phyloP scores from a whole-genome alignment of 2,888 invertebrate genomes.

The Pollenia angustigena region DNA sequence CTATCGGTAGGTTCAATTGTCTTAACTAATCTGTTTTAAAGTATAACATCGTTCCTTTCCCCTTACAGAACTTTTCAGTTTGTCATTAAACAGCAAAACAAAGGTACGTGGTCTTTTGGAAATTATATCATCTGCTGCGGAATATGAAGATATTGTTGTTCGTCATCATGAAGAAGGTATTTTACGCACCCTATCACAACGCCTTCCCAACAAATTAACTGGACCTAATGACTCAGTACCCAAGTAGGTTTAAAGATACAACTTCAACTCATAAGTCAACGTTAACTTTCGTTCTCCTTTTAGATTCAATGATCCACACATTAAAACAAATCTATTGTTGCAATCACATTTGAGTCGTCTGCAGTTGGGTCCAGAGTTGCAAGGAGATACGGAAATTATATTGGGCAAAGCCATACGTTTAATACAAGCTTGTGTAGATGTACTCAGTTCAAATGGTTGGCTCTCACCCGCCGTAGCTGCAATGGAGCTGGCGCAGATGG shows the following conservation, averaged over 20 bases:
- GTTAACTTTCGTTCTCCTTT: constrained; percentile 32
- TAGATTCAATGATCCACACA: constrained; percentile 97
- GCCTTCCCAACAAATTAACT: constrained; percentile 87
- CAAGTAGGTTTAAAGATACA: constrained; percentile 86
- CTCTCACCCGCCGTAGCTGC: constrained; percentile 98
- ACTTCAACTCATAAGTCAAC: neutral
- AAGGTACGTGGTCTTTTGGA: constrained; percentile 98
- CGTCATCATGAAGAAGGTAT: constrained; percentile 97
- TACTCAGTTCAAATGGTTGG: constrained; percentile 98
- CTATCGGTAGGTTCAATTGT: constrained; percentile 89
- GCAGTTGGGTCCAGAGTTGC: constrained; percentile 97
- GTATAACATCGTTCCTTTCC: constrained; percentile 55
- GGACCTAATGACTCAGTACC: constrained; percentile 87
- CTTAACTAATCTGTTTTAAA: neutral
- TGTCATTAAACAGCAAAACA: constrained; percentile 98
- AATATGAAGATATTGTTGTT: constrained; percentile 97
- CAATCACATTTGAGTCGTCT: constrained; percentile 98
- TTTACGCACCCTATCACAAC: constrained; percentile 86
- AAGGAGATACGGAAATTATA: constrained; percentile 96
- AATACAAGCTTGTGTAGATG: constrained; percentile 98
- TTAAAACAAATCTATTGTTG: constrained; percentile 97
- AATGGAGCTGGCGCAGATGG: constrained; percentile 99
- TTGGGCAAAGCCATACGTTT: constrained; percentile 92
- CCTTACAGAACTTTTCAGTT: constrained; percentile 95
- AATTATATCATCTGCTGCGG: constrained; percentile 98